Evolutionary conservation across 2,888 invertebrate genomes (phyloP).

Genomic region (Ramazzottius varieornatus): DNA sequence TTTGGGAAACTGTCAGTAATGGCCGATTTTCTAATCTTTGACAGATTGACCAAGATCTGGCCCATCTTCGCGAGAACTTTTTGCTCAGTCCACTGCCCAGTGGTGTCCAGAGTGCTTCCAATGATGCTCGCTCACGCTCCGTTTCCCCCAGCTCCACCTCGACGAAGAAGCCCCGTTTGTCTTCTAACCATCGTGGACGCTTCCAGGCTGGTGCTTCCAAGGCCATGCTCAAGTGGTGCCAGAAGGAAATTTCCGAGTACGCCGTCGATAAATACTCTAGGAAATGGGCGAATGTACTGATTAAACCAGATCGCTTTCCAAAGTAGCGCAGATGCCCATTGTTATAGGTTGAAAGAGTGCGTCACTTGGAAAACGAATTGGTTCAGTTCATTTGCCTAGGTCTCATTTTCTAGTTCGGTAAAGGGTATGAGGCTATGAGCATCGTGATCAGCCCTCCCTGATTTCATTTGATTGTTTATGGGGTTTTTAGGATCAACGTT

Average conservation of each 20-base stretch:
- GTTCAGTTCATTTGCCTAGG: too few species aligned
- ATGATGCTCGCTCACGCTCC: background rate
- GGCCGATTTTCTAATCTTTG: too few species aligned
- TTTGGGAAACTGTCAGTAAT: too few species aligned
- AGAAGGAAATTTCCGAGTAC: slow-evolving; percentile 20
- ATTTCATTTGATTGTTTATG: too few species aligned
- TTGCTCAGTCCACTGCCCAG: background rate
- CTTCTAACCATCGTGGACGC: slow-evolving; percentile 9
- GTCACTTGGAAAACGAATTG: too few species aligned
- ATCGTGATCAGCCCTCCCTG: background rate
- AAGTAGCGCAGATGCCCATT: too few species aligned
- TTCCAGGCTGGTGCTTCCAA: slow-evolving; percentile 17
- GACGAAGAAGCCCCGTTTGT: background rate
- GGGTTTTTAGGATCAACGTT: too few species aligned
- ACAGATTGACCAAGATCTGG: background rate
- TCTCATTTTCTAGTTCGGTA: too few species aligned
- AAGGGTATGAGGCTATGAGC: background rate
- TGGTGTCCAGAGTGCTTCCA: background rate
- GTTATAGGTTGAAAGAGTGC: too few species aligned
- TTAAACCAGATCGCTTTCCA: too few species aligned
- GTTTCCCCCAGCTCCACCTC: background rate
- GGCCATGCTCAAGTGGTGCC: slow-evolving; percentile 20
- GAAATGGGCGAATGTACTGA: too few species aligned
- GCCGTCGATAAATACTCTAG: too few species aligned
- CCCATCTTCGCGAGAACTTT: slow-evolving; percentile 2